These are phyloP conservation scores for Xestobium rufovillosum DNA, from an alignment of 2,888 invertebrate genomes.

Conservation along the genomic window DNA sequence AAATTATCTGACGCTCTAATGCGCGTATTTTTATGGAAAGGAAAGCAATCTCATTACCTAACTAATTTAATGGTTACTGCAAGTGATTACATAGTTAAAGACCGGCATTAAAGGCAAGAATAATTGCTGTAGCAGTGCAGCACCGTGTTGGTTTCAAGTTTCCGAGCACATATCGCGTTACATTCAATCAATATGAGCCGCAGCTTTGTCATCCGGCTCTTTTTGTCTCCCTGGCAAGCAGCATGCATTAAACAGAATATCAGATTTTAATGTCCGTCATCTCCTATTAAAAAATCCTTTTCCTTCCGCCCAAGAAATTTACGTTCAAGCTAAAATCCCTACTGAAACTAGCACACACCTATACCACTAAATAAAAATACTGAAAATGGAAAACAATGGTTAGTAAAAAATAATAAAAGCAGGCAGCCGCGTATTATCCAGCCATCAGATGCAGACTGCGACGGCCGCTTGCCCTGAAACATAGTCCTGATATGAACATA, in stretches of 20 bases:
- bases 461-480: constrained; percentile 27
- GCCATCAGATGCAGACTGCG: constrained; percentile 39
- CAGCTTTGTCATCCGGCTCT: constrained; percentile 29
- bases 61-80: too few relatives aligned
- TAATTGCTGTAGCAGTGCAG: too few relatives aligned
- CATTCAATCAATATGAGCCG: constrained; percentile 28
- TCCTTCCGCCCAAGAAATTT: constrained; percentile 14
- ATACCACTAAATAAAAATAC: constrained; percentile 28
- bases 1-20: too few relatives aligned
- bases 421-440: constrained; percentile 36
- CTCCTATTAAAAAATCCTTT: background rate
- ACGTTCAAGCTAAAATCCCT: constrained; percentile 17
- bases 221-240: constrained; percentile 33
- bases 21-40: too few relatives aligned
- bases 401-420: constrained; percentile 37
- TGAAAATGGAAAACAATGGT: constrained; percentile 37
- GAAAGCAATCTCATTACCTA: too few relatives aligned
- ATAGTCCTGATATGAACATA: constrained; percentile 35
- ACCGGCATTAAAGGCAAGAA: too few relatives aligned
- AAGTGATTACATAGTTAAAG: too few relatives aligned
- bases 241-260: constrained; percentile 27
- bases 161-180: constrained; percentile 21
- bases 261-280: background rate
- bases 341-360: background rate
- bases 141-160: too few relatives aligned